Evolutionary conservation across 1,140 invertebrate species (phyloP).

Genomic region (Calycopis cecrops): DNA sequence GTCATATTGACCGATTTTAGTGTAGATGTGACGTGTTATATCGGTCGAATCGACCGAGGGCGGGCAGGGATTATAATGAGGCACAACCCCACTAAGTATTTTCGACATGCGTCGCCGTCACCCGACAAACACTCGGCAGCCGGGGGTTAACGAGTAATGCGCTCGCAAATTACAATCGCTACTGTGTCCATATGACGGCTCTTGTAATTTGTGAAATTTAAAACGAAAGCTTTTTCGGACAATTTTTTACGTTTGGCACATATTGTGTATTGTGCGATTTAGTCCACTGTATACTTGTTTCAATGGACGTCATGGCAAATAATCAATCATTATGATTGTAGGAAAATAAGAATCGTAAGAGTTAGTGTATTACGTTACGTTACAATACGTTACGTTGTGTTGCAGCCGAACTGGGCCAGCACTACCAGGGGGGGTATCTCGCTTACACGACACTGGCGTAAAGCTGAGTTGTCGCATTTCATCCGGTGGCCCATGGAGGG

Average conservation of each 20-base stretch:
- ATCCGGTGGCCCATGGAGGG: too few species aligned
- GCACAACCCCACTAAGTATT: constrained; percentile 68
- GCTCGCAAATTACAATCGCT: constrained; percentile 46
- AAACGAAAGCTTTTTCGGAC: background rate
- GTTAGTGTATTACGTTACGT: too few species aligned
- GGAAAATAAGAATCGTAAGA: too few species aligned
- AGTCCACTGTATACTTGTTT: too few species aligned
- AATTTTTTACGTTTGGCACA: background rate
- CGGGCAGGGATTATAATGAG: constrained; percentile 67
- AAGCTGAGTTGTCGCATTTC: too few species aligned
- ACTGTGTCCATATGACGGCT: constrained; percentile 28
- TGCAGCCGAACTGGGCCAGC: too few species aligned
- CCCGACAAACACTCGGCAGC: constrained; percentile 63
- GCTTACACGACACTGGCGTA: too few species aligned
- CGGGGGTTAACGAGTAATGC: constrained; percentile 45
- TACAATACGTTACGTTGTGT: too few species aligned
- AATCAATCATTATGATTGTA: too few species aligned
- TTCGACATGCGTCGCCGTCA: constrained; percentile 70
- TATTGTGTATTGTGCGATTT: background rate
- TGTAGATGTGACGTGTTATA: constrained; percentile 48
- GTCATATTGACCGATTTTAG: background rate
- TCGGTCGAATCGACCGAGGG: constrained; percentile 45
- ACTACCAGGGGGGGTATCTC: too few species aligned
- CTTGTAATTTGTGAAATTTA: constrained; percentile 7
- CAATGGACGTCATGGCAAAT: too few species aligned